phyloP scores from a whole-genome alignment of 2,888 invertebrate genomes.

The Sesamia inferens region DNA sequence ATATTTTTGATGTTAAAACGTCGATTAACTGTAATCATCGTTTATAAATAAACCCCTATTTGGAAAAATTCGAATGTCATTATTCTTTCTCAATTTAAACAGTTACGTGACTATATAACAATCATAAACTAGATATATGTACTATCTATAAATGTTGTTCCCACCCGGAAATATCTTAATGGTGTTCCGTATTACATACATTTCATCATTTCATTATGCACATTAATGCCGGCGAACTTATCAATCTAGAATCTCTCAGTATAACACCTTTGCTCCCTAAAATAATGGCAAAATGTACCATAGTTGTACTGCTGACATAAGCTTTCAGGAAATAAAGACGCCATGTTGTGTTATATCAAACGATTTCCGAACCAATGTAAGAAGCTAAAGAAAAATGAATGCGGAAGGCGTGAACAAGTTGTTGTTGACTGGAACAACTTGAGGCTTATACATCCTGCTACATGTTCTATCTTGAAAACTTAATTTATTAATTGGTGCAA shows the following conservation, averaged over 20 bases:
- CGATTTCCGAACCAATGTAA: background rate
- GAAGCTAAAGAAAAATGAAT: conserved; percentile 11
- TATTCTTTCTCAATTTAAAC: background rate
- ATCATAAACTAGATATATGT: no score
- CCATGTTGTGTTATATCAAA: background rate
- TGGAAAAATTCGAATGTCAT: background rate
- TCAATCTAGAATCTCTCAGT: background rate
- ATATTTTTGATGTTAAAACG: background rate
- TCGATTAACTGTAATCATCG: background rate
- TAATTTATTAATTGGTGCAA: background rate
- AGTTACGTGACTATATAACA: background rate
- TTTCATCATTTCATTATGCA: background rate
- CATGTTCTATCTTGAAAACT: background rate
- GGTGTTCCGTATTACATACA: background rate
- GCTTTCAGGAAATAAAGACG: background rate
- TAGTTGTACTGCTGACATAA: background rate
- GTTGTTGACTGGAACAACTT: background rate
- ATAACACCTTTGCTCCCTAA: background rate
- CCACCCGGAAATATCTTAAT: background rate
- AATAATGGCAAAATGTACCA: background rate
- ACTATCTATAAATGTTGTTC: background rate
- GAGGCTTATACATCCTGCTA: background rate
- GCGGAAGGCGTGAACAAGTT: background rate
- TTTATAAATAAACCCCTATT: no score
- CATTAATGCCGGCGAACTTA: background rate